Conservation (phyloP, 2,888 invertebrate species). For the Tillus elongatus region DNA sequence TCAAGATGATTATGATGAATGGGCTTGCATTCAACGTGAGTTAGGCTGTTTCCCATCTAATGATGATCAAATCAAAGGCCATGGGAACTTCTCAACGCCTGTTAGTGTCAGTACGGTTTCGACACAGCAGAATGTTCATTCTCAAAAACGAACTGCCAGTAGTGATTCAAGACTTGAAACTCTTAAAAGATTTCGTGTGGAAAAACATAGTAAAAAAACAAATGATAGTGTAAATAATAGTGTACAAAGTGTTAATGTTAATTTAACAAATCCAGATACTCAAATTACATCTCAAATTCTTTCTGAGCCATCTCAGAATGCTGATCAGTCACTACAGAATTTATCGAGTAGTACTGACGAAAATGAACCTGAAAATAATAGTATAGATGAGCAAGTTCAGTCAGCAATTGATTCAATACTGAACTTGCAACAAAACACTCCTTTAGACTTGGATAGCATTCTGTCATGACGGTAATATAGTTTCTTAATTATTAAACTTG, state of each 20-base stretch:
- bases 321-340: not conserved
- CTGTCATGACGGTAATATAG: slow-evolving; percentile 44
- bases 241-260: slow-evolving; percentile 20
- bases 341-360: slow-evolving; percentile 20
- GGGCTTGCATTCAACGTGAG: slow-evolving; percentile 60
- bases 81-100: not conserved
- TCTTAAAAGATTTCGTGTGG: slow-evolving; percentile 40
- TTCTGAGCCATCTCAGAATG: slow-evolving; percentile 5
- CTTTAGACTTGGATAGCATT: slow-evolving; percentile 39
- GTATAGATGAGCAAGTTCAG: slow-evolving; percentile 68
- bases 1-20: slow-evolving; percentile 51
- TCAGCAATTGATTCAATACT: slow-evolving; percentile 72
- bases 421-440: slow-evolving; percentile 52
- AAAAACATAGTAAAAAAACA: slow-evolving; percentile 35
- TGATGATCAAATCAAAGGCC: not conserved
- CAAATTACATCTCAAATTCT: slow-evolving; percentile 9
- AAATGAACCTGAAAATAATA: slow-evolving; percentile 43
- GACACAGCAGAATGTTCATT: slow-evolving; percentile 11
- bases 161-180: slow-evolving; percentile 38
- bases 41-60: slow-evolving; percentile 44
- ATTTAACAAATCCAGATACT: slow-evolving; percentile 15
- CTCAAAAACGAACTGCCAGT: slow-evolving; percentile 34
- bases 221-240: slow-evolving; percentile 19
- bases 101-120: slow-evolving; percentile 14
- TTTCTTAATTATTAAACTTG: too few species aligned